Percentiles rank a stretch among this genome's conserved stretches.
Evolutionary conservation across 2,888 invertebrate genomes (phyloP).

Genomic region (Lasioglossum vierecki): DNA sequence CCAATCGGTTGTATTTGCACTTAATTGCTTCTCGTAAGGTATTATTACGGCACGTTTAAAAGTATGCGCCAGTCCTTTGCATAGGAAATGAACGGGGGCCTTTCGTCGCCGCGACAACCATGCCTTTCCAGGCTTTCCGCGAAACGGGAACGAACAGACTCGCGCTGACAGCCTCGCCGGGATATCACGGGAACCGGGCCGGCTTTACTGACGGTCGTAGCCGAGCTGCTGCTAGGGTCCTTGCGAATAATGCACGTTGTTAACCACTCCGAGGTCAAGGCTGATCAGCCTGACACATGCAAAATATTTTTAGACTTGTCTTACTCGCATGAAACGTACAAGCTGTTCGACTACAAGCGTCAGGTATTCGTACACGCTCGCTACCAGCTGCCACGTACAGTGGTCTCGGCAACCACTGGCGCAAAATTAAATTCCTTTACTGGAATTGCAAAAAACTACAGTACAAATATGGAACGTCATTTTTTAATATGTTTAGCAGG

Average conservation of each 20-base stretch:
- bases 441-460: too few species aligned
- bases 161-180: slow-evolving; percentile 2
- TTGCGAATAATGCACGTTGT: slow-evolving; percentile 5
- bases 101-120: slow-evolving; percentile 4
- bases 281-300: slow-evolving; percentile 7
- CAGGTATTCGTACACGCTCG: neutral
- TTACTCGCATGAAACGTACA: neutral
- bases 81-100: slow-evolving; percentile 24
- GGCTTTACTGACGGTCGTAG: neutral
- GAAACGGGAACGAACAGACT: slow-evolving; percentile 9
- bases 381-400: slow-evolving; percentile 4
- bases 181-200: neutral
- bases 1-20: slow-evolving; percentile 66
- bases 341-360: neutral
- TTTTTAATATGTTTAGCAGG: too few species aligned
- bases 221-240: neutral
- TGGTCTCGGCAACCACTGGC: neutral
- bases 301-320: slow-evolving; percentile 3
- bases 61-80: slow-evolving; percentile 40
- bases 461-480: too few species aligned
- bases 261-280: neutral
- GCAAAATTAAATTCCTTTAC: too few species aligned
- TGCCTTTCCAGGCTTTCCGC: slow-evolving; percentile 1
- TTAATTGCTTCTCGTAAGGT: slow-evolving; percentile 68
- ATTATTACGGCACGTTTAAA: slow-evolving; percentile 63